Conservation (phyloP, 1,140 invertebrate genomes). For the Orussus abietinus region DNA sequence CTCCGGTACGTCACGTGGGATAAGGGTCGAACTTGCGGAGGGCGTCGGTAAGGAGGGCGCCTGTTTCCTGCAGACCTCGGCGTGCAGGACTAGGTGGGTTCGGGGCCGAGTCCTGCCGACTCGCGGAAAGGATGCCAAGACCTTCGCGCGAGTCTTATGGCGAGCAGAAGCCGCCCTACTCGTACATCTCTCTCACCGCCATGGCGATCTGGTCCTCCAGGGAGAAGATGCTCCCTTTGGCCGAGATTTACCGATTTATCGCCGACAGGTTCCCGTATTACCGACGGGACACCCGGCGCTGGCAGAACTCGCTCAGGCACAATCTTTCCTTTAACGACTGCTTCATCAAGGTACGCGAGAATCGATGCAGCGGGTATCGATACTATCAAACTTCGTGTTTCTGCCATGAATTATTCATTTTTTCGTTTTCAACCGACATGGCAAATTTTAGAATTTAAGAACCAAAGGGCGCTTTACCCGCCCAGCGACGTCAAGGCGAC, state of each 20-base stretch:
- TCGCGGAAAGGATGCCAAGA: slow-evolving; percentile 73
- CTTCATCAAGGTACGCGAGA: slow-evolving; percentile 91
- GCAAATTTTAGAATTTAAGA: too few relatives aligned
- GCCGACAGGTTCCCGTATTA: slow-evolving; percentile 91
- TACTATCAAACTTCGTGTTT: too few relatives aligned
- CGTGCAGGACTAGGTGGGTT: slow-evolving; percentile 49
- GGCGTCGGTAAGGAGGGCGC: too few relatives aligned
- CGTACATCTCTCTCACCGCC: slow-evolving; percentile 93
- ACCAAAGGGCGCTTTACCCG: too few relatives aligned
- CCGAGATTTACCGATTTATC: slow-evolving; percentile 90
- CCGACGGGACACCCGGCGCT: slow-evolving; percentile 81
- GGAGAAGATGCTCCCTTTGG: slow-evolving; percentile 92
- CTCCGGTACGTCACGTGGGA: too few relatives aligned
- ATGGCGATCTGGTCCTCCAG: slow-evolving; percentile 95
- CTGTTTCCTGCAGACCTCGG: slow-evolving; percentile 9
- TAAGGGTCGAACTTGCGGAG: too few relatives aligned
- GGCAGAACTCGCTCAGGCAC: slow-evolving; percentile 83
- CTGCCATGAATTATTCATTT: too few relatives aligned
- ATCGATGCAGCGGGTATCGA: too few relatives aligned
- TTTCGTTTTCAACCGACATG: too few relatives aligned
- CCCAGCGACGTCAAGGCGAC: too few relatives aligned
- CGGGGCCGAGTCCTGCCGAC: slow-evolving; percentile 70
- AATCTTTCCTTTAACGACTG: slow-evolving; percentile 94
- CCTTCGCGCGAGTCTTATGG: slow-evolving; percentile 88
- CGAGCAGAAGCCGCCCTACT: slow-evolving; percentile 94